Evolutionary conservation across 2,113 vertebrate genomes (phyloP), one percentile per base, ranked within the genome.

Genomic region (Ophiodon elongatus): DNA sequence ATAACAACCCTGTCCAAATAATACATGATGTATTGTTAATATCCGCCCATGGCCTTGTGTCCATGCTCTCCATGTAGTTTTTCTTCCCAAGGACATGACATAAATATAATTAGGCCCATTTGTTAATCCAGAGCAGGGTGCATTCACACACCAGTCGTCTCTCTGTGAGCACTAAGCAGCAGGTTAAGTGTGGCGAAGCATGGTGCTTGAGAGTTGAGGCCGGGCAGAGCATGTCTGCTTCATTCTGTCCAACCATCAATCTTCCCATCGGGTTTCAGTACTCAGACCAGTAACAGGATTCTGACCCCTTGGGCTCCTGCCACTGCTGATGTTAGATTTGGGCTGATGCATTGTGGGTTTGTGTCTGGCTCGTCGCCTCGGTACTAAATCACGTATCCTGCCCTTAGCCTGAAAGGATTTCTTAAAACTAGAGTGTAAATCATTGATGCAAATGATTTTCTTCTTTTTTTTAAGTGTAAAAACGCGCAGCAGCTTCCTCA

Each of bases 291-390:
- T 43, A 79, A 33, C 69, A 70, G 60, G 67, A 68, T 41, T 50
- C 68, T 76, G 63, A 45, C 13, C 73, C 82, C 76, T 35, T 11
- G 60, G 29, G 85, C 57, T 9, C 15, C 72, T 73, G 71, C 76
- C 82, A 75, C 70, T 15, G 2, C 33, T 35, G 69, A 82, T 85
- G 35, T 74, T 62, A 43, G 59, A 82, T 39, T 2, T 27, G 54
- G 71, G 67, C 71, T 57, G 60, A 79, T 25, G 41, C 70, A 62
- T 47, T 31, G 39, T 19, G 21, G 15, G 41, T 54, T 35, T 59
- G 33, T 50, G 29, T 29, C 54, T 59, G 65, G 69, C 70, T 69
- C 27, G 0, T 67, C 43, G 19, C 57, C 80, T 25, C 15, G 1
- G 2, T 15, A 25, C 78, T 45, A 45, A 76, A 72, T 72, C 25